Percentiles rank a stretch among this genome's conserved stretches.
These are phyloP conservation scores for Hipparchia sbordonii DNA, from an alignment of 2,888 invertebrate genomes.

Conservation along the genomic window DNA sequence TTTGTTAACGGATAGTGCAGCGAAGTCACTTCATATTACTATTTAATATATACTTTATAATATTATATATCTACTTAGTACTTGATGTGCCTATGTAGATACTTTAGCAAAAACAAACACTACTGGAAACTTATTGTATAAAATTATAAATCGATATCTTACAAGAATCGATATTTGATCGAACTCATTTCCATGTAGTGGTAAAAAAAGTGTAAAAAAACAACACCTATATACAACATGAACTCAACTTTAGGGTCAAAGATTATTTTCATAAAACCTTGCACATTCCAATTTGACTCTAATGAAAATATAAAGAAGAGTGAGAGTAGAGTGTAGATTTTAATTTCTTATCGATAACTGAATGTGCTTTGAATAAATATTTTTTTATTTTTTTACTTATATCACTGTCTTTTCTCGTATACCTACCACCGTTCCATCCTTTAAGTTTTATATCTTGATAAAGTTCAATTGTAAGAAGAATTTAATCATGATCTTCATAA, in stretches of 20 bases:
- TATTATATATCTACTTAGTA: too few species aligned
- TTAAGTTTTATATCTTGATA: slow-evolving; percentile 18
- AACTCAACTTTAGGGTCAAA: slow-evolving; percentile 36
- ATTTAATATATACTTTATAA: too few species aligned
- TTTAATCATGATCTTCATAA: slow-evolving; percentile 61
- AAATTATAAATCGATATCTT: neutral
- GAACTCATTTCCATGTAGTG: neutral
- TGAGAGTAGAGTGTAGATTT: slow-evolving; percentile 34
- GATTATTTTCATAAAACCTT: slow-evolving; percentile 31
- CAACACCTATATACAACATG: too few species aligned
- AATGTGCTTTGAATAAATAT: slow-evolving; percentile 47
- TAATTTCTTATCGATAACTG: slow-evolving; percentile 49
- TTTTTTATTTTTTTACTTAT: too few species aligned
- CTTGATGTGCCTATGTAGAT: too few species aligned
- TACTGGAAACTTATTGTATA: neutral
- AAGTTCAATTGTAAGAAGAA: slow-evolving; percentile 33
- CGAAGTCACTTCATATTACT: too few species aligned
- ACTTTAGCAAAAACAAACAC: too few species aligned
- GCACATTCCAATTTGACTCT: slow-evolving; percentile 36
- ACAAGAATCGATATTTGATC: slow-evolving; percentile 10
- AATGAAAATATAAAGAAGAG: slow-evolving; percentile 14
- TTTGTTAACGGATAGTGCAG: too few species aligned
- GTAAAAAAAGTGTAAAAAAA: too few species aligned
- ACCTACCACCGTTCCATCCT: slow-evolving; percentile 15
- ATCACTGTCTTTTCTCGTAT: too few species aligned